Percentiles rank a stretch among this genome's conserved stretches.
phyloP scores from a whole-genome alignment of 1,140 invertebrate species.

The Metopolophium dirhodum region DNA sequence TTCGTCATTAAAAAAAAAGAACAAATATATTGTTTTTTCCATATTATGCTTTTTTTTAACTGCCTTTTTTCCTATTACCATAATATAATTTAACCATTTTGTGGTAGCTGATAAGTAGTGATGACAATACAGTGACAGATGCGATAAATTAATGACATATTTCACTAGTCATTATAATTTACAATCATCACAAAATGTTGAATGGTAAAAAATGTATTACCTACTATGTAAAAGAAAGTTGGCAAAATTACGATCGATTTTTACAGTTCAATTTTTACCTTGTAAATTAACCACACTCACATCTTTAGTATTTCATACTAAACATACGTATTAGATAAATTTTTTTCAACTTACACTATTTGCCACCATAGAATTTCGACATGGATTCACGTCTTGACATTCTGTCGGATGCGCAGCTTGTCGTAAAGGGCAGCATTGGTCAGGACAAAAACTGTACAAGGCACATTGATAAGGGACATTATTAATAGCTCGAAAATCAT shows the following conservation, averaged over 20 bases:
- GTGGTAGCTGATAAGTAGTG: too few relatives aligned
- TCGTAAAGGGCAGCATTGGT: conserved; percentile 68
- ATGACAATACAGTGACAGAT: too few relatives aligned
- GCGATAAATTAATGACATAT: too few relatives aligned
- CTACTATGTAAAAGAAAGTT: not conserved
- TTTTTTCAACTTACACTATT: not conserved
- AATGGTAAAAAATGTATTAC: too few relatives aligned
- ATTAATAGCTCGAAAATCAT: conserved; percentile 68
- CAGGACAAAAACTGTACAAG: conserved; percentile 72
- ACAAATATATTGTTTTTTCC: too few relatives aligned
- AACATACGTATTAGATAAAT: not conserved
- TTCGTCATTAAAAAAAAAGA: too few relatives aligned
- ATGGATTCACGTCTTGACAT: conserved; percentile 57
- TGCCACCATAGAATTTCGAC: conserved; percentile 19
- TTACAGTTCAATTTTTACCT: not conserved
- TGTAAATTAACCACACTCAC: not conserved
- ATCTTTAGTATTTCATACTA: not conserved
- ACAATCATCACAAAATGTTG: too few relatives aligned
- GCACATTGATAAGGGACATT: conserved; percentile 68
- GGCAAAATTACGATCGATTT: not conserved
- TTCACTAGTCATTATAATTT: too few relatives aligned
- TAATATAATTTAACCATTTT: too few relatives aligned
- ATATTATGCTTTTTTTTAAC: too few relatives aligned
- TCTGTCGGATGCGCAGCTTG: conserved; percentile 62
- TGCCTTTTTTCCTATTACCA: too few relatives aligned